Percentiles rank a stretch among this genome's conserved stretches.
These are phyloP conservation scores for Podarcis raffonei DNA, from an alignment of 2,113 vertebrate species.

Conservation along the genomic window DNA sequence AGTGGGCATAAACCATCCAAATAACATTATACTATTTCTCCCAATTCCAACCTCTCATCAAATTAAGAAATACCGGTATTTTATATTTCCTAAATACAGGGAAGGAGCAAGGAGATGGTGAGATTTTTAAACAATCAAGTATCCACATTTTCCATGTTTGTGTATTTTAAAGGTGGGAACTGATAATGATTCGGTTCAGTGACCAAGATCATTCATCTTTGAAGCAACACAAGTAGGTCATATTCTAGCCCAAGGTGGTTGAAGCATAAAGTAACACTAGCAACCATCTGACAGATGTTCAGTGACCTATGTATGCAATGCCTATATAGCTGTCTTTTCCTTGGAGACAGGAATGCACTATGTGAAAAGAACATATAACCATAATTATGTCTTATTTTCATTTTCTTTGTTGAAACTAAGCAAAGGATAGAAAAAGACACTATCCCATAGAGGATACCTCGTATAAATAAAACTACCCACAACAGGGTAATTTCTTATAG, in stretches of 20 bases:
- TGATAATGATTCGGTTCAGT: rapidly evolving
- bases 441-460: too few relatives aligned
- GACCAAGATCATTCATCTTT: neutral
- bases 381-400: neutral
- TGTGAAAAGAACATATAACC: neutral
- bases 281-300: constrained; percentile 14
- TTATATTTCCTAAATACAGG: neutral
- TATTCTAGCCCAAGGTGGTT: neutral
- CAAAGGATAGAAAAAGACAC: neutral
- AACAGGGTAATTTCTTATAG: too few relatives aligned
- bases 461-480: neutral
- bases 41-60: neutral
- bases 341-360: neutral
- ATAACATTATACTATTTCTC: neutral
- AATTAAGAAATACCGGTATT: constrained; percentile 21
- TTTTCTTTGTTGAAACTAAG: neutral
- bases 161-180: neutral
- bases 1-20: constrained; percentile 26
- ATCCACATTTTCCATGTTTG: neutral
- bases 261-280: neutral
- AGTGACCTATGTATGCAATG: neutral
- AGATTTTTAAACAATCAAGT: neutral
- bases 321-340: neutral
- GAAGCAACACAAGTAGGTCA: constrained; percentile 25
- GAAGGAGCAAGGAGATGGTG: constrained; percentile 5